Evolutionary conservation across 1,140 invertebrate genomes (phyloP).

Genomic region (Adoxophyes honmai): DNA sequence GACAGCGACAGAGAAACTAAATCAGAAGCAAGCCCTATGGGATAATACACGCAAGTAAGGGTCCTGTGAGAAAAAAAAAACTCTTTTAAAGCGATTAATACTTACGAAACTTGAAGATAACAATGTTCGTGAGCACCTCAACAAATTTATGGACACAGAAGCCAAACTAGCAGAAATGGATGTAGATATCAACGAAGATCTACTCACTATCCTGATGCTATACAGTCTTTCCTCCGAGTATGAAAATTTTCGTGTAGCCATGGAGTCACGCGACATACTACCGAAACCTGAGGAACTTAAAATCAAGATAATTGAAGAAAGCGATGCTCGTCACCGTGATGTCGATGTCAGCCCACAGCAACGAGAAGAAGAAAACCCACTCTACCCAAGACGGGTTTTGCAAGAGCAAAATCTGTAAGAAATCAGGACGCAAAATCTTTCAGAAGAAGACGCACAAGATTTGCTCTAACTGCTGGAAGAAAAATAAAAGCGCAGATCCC

Average conservation of each 20-base stretch:
- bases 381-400: too few species aligned
- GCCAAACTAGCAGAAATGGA: conserved; percentile 27
- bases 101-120: conserved; percentile 19
- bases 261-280: conserved; percentile 40
- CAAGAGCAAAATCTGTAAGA: background rate
- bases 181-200: conserved; percentile 28
- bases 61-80: too few species aligned
- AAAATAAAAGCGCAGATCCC: background rate
- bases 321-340: conserved; percentile 35
- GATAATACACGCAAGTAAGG: too few species aligned
- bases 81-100: conserved; percentile 27
- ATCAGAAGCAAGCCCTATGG: too few species aligned
- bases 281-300: conserved; percentile 34
- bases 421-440: background rate
- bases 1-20: too few species aligned
- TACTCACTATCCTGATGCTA: conserved; percentile 34
- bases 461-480: conserved; percentile 11
- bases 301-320: conserved; percentile 45
- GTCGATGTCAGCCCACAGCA: too few species aligned
- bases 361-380: too few species aligned
- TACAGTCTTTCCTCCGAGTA: conserved; percentile 35
- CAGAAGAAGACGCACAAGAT: conserved; percentile 5
- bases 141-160: conserved; percentile 16
- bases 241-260: conserved; percentile 43
- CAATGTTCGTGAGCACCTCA: conserved; percentile 29